These are phyloP conservation scores for Macrosiphum euphorbiae DNA, from an alignment of 2,888 invertebrate species.

Conservation along the genomic window DNA sequence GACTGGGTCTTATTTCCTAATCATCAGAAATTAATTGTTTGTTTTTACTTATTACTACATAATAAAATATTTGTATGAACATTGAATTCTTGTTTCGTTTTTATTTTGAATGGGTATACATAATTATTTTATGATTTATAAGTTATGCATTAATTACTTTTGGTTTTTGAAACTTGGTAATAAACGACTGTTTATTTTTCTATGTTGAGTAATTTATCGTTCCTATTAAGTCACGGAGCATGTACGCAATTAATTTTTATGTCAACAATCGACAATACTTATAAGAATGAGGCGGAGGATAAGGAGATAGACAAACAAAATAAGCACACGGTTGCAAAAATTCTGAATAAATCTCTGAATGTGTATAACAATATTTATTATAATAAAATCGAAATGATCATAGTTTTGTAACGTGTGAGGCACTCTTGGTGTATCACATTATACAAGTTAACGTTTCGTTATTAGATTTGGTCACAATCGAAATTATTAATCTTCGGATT, in stretches of 20 bases:
- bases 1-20: background rate
- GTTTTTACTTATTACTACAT: background rate
- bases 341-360: background rate
- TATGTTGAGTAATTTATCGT: background rate
- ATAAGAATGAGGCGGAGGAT: too few species aligned
- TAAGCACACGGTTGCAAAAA: background rate
- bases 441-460: background rate
- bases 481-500: background rate
- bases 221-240: background rate
- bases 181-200: background rate
- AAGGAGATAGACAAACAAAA: background rate
- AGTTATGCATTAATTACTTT: background rate
- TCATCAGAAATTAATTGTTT: background rate
- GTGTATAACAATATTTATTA: background rate
- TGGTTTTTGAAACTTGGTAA: background rate
- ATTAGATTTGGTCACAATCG: background rate
- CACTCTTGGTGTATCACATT: background rate
- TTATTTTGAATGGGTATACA: too few species aligned
- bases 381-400: background rate
- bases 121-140: background rate
- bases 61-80: background rate
- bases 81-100: background rate
- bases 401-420: background rate
- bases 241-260: background rate
- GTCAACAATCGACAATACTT: background rate